A percentile compares a stretch with the other conserved stretches of the same genome.
phyloP scores from a whole-genome alignment of 2,888 invertebrate species.

The Acleris literana region DNA sequence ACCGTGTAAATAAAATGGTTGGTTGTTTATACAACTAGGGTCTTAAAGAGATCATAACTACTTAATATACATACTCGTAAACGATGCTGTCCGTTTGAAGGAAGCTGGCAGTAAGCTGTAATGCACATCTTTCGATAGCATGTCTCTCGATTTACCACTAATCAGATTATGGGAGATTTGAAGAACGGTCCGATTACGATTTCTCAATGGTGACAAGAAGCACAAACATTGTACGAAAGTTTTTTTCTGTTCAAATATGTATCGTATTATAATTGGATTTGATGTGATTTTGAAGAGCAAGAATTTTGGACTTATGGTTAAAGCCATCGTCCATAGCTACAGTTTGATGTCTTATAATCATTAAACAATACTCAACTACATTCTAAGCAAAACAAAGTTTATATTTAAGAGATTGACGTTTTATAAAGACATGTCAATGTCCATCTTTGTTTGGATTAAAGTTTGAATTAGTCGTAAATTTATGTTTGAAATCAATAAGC shows the following conservation, averaged over 20 bases:
- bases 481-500: slow-evolving; percentile 6
- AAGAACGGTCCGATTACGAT: slow-evolving; percentile 65
- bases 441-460: slow-evolving; percentile 19
- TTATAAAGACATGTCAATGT: slow-evolving; percentile 11
- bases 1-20: too few species aligned
- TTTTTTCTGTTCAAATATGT: too few species aligned
- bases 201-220: slow-evolving; percentile 53
- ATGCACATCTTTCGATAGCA: slow-evolving; percentile 18
- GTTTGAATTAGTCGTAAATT: slow-evolving; percentile 22
- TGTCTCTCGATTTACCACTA: slow-evolving; percentile 65
- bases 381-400: neutral
- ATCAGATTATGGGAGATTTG: slow-evolving; percentile 72
- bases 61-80: slow-evolving; percentile 7
- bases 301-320: too few species aligned
- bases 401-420: neutral
- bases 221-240: too few species aligned
- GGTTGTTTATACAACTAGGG: neutral
- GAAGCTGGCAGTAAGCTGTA: slow-evolving; percentile 4
- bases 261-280: too few species aligned
- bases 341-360: neutral
- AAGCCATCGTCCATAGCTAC: neutral
- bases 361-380: slow-evolving; percentile 2
- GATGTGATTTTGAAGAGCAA: too few species aligned
- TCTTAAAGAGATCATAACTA: neutral
- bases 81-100: slow-evolving; percentile 3